Base-by-base conservation (phyloP, 2,113 vertebrate species). In the Falco punctatus region DNA sequence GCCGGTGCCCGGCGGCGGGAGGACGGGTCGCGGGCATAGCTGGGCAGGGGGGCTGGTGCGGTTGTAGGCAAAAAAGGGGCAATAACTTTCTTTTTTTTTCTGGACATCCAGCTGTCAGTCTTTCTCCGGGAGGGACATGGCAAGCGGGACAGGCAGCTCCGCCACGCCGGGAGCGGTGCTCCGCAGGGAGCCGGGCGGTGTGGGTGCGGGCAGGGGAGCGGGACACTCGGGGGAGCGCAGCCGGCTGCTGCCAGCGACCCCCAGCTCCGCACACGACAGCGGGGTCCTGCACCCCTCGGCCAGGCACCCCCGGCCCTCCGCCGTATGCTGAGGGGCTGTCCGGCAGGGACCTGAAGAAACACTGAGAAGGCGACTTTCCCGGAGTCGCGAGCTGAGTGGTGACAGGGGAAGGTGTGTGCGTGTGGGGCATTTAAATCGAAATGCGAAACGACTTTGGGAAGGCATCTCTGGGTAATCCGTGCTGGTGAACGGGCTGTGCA, bases 291-390 rank as follows among this genome's bases (percentile, higher is more conserved):
- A 9, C 0, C 20, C 18, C 26, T 13, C 11, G 18, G 10, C 28
- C 73, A 19, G 1, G 73, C 26, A 69, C 13, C 15, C 17, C 27
- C 16, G 5, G 33, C 5, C n/a, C 30, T 23, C 5, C 10, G 27
- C 32, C 52, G 12, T 7, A 5, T 1, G 5, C 3, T 38, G 69
- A 88, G 67, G 70, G 28, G 12, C 46, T 44, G 46, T 38, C 57
- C 54, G 57, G 87, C 74, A 90, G 87, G 79, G 61, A 88, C 79
- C 69, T 77, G 95, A 88, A 94, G 73, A 54, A 93, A 85, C 81
- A 51, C 44, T 33, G 73, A 87, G 75, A 80, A 93, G 35, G 51
- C 2, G 26, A 46, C 20, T 79, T 1, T 12, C 80, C 42, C 81
- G 23, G 65, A 90, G 86, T 10, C 49, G 42, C 91, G 91, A 91